Percentiles rank a stretch among this genome's conserved stretches.
These are phyloP conservation scores for Lota lota DNA, from an alignment of 2,113 vertebrate genomes.

Conservation along the genomic window DNA sequence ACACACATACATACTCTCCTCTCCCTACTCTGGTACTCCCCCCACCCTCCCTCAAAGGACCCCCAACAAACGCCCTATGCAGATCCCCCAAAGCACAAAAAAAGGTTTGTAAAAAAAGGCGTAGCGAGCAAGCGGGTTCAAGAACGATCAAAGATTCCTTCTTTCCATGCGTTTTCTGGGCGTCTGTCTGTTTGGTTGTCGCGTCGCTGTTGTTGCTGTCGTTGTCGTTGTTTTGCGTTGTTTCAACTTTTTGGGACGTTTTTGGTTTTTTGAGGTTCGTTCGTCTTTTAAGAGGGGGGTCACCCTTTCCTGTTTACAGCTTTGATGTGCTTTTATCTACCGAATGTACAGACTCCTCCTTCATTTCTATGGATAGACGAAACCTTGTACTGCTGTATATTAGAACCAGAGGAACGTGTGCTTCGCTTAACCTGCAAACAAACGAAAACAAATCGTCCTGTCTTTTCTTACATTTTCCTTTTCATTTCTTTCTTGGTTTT, in stretches of 20 bases:
- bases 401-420: conserved; percentile 55
- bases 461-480: conserved; percentile 32
- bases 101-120: conserved; percentile 36
- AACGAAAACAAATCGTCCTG: conserved; percentile 29
- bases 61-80: conserved; percentile 45
- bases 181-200: neutral
- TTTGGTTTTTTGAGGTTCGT: neutral
- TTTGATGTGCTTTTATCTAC: conserved; percentile 64
- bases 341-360: conserved; percentile 51
- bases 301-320: conserved; percentile 40
- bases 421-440: conserved; percentile 63
- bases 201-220: neutral
- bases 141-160: conserved; percentile 32
- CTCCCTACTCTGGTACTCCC: neutral
- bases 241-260: neutral
- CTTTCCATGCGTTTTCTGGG: conserved; percentile 30
- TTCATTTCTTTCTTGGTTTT: conserved; percentile 35
- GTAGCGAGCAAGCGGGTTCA: conserved; percentile 20
- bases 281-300: neutral
- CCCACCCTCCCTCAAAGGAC: neutral
- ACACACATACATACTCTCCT: neutral
- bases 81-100: conserved; percentile 59
- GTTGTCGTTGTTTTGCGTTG: neutral
- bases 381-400: conserved; percentile 60
- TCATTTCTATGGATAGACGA: conserved; percentile 51